Evolutionary conservation across 2,888 invertebrate species (phyloP).

Genomic region (Tethea ocularis): DNA sequence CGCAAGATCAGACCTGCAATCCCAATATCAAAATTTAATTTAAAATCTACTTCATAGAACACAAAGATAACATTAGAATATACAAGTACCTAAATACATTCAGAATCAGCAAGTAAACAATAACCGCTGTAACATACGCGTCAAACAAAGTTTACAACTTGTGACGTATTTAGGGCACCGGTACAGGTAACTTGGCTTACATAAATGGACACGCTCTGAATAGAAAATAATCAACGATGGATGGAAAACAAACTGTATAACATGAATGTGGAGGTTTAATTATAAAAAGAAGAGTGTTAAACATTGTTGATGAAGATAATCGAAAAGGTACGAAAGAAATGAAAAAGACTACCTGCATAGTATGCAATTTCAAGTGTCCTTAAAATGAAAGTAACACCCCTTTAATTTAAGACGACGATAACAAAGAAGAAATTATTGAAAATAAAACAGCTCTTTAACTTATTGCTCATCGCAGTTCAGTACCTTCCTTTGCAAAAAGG

Average conservation of each 20-base stretch:
- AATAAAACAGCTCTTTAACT: neutral
- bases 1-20: neutral
- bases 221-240: conserved; percentile 1
- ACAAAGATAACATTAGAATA: neutral
- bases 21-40: neutral
- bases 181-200: neutral
- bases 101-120: neutral
- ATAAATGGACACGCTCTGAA: conserved; percentile 2
- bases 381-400: no score
- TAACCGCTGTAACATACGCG: neutral
- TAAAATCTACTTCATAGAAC: neutral
- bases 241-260: neutral
- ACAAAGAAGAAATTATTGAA: neutral
- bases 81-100: neutral
- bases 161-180: neutral
- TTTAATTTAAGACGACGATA: neutral
- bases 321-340: neutral
- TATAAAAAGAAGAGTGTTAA: neutral
- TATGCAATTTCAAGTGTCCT: no score
- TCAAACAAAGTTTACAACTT: neutral
- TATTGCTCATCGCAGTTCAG: neutral
- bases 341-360: no score
- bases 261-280: neutral
- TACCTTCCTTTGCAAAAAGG: neutral
- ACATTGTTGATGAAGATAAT: neutral